Percentiles rank a stretch among this genome's conserved stretches.
Evolutionary conservation across 2,888 invertebrate species (phyloP).

Genomic region (Torymus tubicola): DNA sequence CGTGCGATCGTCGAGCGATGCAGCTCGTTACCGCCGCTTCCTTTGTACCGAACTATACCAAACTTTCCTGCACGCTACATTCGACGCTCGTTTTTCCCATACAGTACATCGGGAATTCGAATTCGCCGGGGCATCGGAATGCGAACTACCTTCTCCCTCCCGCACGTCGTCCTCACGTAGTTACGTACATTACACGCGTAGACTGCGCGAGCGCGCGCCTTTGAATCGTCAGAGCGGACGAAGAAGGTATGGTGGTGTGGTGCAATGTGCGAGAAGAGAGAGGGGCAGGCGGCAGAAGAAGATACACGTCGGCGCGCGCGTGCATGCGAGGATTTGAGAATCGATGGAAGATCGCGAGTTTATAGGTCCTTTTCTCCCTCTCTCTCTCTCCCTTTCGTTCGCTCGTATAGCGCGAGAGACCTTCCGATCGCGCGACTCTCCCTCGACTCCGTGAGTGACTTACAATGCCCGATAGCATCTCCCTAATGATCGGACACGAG

Average conservation of each 20-base stretch:
- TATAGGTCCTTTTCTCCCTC: not conserved
- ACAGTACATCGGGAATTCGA: constrained; percentile 28
- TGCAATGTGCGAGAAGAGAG: not conserved
- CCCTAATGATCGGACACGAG: constrained; percentile 74
- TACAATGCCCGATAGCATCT: constrained; percentile 73
- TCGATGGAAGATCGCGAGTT: constrained; percentile 41
- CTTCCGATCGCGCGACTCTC: constrained; percentile 2
- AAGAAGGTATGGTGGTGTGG: not conserved
- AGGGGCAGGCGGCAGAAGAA: constrained; percentile 7
- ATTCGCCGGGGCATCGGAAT: constrained; percentile 39
- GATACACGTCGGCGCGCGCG: not conserved
- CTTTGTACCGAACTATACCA: constrained; percentile 49
- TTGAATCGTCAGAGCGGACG: not conserved
- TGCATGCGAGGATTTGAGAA: constrained; percentile 42
- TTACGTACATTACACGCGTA: not conserved
- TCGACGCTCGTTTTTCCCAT: not conserved
- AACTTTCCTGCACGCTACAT: constrained; percentile 26
- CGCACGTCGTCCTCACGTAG: too few relatives aligned
- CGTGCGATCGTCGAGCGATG: constrained; percentile 15
- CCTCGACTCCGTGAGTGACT: constrained; percentile 67
- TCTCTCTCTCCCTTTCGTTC: not conserved
- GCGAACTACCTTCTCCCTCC: constrained; percentile 16
- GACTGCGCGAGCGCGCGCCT: not conserved
- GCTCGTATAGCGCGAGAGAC: too few relatives aligned
- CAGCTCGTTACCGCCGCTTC: constrained; percentile 45